A percentile compares a stretch with the other conserved stretches of the same genome.
These are phyloP conservation scores for Mizuhopecten yessoensis DNA, from an alignment of 1,140 invertebrate species.

Conservation along the genomic window DNA sequence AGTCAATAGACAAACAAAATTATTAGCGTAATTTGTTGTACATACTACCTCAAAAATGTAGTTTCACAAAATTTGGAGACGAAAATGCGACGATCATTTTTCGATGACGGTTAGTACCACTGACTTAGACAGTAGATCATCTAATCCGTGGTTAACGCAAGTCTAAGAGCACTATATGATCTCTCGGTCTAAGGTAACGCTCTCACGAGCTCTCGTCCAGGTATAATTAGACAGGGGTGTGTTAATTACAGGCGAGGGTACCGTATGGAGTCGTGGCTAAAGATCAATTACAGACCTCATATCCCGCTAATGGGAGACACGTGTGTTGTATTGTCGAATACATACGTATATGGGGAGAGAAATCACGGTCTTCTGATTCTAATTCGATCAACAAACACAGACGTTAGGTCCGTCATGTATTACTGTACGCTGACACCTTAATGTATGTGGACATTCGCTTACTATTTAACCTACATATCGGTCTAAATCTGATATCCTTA, in stretches of 20 bases:
- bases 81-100: no score
- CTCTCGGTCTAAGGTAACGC: no score
- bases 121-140: no score
- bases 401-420: background rate
- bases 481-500: background rate
- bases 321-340: background rate
- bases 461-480: background rate
- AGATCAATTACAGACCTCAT: slow-evolving; percentile 11
- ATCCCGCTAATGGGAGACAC: background rate
- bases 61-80: no score
- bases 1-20: no score
- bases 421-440: background rate
- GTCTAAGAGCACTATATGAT: no score
- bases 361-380: background rate
- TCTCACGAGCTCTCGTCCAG: background rate
- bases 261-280: background rate
- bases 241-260: background rate
- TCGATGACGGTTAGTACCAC: no score
- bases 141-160: no score
- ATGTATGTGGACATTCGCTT: background rate
- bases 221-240: background rate
- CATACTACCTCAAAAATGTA: no score
- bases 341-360: no score
- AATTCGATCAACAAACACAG: background rate
- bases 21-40: no score